A percentile compares a stretch with the other conserved stretches of the same genome.
Conservation (phyloP, 2,888 invertebrate genomes). For the Aleiodes testaceus region DNA sequence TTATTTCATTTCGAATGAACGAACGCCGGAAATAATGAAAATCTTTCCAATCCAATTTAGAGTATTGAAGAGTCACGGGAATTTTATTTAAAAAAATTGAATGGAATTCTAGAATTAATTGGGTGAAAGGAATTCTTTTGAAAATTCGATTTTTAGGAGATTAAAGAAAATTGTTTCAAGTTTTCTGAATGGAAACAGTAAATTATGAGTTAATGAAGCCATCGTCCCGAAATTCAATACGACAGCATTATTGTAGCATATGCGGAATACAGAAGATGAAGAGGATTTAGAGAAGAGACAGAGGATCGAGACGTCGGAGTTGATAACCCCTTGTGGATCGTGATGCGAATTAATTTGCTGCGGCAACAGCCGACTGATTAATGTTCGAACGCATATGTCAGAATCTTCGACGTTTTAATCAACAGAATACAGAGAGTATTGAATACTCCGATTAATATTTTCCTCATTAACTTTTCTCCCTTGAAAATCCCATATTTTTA, state of each 20-base stretch:
- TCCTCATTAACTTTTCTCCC: background rate
- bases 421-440: background rate
- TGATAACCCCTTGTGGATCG: slow-evolving; percentile 28
- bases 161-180: too few species aligned
- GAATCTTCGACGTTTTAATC: background rate
- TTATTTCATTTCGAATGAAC: too few species aligned
- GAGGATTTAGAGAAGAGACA: slow-evolving; percentile 23
- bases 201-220: background rate
- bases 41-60: too few species aligned
- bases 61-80: too few species aligned
- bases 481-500: too few species aligned
- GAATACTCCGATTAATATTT: background rate
- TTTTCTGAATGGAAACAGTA: too few species aligned
- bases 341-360: slow-evolving; percentile 43
- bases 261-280: slow-evolving; percentile 15
- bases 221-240: background rate
- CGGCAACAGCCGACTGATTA: slow-evolving; percentile 42
- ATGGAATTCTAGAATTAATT: background rate
- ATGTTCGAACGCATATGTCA: slow-evolving; percentile 18
- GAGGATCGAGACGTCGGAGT: slow-evolving; percentile 33
- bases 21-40: too few species aligned
- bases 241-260: slow-evolving; percentile 2
- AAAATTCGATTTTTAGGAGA: too few species aligned
- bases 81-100: too few species aligned
- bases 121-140: background rate